Evolutionary conservation across 2,113 vertebrate species (phyloP), one percentile per base, ranked within the genome.

Genomic region (Dipodomys merriami): DNA sequence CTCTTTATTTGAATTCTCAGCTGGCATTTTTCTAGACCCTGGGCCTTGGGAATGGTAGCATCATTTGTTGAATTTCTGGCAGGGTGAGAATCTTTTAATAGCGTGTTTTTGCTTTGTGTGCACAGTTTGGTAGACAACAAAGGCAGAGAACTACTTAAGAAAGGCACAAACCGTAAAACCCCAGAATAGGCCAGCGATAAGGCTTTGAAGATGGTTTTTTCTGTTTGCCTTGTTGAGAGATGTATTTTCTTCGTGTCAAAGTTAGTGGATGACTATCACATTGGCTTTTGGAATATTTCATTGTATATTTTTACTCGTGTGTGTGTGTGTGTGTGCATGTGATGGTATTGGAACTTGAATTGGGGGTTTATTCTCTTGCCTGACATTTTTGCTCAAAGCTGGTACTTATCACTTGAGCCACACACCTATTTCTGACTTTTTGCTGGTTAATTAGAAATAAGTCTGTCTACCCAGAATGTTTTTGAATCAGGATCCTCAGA

Each of bases 1-100:
- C 35, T 90, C 9, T 29, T 82, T 92, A 84, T 86, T 94, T 91
- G 84, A 82, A 82, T 93, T 96, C 81, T 88, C 53, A 85, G 22
- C 69, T 72, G 67, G 60, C 68, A 35, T 90, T 90, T 96, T 78
- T 91, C 29, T 53, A 33, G 77, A 49, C 49, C 20, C 65, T 83
- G 67, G 33, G 77, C 33, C 77, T 91, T 86, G 76, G 71, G 69
- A 80, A 85, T 79, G 83, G 9, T 62, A 67, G 39, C 82, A 35
- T 35, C 71, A 77, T 85, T 91, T 94, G 77, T 53, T 94, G 73
- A 67, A 76, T 82, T 88, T 94, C 84, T 95, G 72, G 69, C 68
- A 89, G 73, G 44, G 87, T 68, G 69, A 94, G 87, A 67, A 84
- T 91, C 53, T 77, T 90, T 78, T 79, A 68, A 74, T 76, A 64